These are phyloP conservation scores for Acleris holmiana DNA, from an alignment of 2,888 invertebrate species.

Conservation along the genomic window DNA sequence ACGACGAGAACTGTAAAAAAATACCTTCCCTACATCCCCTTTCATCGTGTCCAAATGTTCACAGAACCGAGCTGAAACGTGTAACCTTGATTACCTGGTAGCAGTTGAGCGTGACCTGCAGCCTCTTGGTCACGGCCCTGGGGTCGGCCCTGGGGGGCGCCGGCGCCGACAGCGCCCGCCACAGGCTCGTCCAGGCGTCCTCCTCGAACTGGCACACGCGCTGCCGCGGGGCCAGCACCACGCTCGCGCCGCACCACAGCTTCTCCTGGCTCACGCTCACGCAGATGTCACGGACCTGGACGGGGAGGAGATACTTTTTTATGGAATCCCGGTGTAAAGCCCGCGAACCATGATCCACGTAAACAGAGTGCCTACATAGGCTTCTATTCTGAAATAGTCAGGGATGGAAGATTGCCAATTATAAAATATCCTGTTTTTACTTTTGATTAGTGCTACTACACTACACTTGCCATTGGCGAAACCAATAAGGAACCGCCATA, in stretches of 20 bases:
- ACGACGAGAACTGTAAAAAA: too few relatives aligned
- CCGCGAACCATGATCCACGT: too few relatives aligned
- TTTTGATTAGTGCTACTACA: too few relatives aligned
- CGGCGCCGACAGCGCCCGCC: conserved; percentile 86
- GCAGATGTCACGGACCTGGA: conserved; percentile 75
- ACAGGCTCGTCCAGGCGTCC: conserved; percentile 93
- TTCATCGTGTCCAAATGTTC: too few relatives aligned
- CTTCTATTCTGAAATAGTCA: too few relatives aligned
- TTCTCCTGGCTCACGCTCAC: conserved; percentile 90
- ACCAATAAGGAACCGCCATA: too few relatives aligned
- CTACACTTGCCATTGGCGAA: too few relatives aligned
- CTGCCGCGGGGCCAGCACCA: conserved; percentile 93
- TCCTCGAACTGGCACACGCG: conserved; percentile 91
- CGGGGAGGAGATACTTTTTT: neutral
- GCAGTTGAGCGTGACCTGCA: conserved; percentile 91
- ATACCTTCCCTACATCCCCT: too few relatives aligned
- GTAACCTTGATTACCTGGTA: conserved; percentile 89
- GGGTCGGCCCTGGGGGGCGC: conserved; percentile 76
- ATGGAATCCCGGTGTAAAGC: neutral
- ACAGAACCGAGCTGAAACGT: too few relatives aligned
- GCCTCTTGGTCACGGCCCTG: conserved; percentile 85
- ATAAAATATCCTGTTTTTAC: too few relatives aligned
- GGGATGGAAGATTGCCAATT: too few relatives aligned
- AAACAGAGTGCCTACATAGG: too few relatives aligned
- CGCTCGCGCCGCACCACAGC: conserved; percentile 92